These are phyloP conservation scores for Oegoconia quadripuncta DNA, from an alignment of 2,888 invertebrate genomes.

Conservation along the genomic window DNA sequence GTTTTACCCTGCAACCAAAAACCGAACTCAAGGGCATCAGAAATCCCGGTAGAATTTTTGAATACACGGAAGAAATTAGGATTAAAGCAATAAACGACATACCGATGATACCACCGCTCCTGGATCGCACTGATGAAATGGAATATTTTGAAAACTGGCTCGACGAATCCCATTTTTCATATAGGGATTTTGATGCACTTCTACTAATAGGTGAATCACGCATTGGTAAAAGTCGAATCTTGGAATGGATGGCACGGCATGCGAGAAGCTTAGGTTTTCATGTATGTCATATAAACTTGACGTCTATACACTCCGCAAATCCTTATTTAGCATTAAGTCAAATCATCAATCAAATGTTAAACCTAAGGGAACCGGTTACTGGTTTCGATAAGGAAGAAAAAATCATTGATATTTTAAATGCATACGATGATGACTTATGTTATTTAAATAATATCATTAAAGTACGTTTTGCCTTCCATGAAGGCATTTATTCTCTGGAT, in stretches of 20 bases:
- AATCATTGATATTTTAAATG: conserved; percentile 46
- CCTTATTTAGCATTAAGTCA: conserved; percentile 61
- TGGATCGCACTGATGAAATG: conserved; percentile 69
- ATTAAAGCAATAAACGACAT: conserved; percentile 60
- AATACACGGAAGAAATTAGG: conserved; percentile 74
- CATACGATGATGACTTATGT: conserved; percentile 66
- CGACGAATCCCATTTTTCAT: conserved; percentile 31
- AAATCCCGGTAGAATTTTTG: conserved; percentile 76
- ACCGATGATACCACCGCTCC: conserved; percentile 64
- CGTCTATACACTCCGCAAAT: conserved; percentile 65
- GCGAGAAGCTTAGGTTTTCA: conserved; percentile 41
- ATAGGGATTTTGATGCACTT: conserved; percentile 71
- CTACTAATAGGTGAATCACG: conserved; percentile 76
- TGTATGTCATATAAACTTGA: conserved; percentile 46
- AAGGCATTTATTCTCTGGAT: conserved; percentile 50
- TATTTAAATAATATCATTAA: conserved; percentile 74
- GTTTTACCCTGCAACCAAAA: conserved; percentile 73
- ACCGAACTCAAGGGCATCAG: conserved; percentile 72
- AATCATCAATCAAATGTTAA: conserved; percentile 62
- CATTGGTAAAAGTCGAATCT: conserved; percentile 78
- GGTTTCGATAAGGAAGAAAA: conserved; percentile 67
- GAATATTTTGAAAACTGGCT: conserved; percentile 63
- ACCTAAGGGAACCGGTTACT: conserved; percentile 47
- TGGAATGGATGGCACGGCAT: conserved; percentile 69
- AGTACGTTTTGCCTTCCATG: conserved; percentile 71